A percentile compares a stretch with the other conserved stretches of the same genome.
These are phyloP conservation scores for Nebria brevicollis DNA, from an alignment of 2,888 invertebrate species.

Conservation along the genomic window DNA sequence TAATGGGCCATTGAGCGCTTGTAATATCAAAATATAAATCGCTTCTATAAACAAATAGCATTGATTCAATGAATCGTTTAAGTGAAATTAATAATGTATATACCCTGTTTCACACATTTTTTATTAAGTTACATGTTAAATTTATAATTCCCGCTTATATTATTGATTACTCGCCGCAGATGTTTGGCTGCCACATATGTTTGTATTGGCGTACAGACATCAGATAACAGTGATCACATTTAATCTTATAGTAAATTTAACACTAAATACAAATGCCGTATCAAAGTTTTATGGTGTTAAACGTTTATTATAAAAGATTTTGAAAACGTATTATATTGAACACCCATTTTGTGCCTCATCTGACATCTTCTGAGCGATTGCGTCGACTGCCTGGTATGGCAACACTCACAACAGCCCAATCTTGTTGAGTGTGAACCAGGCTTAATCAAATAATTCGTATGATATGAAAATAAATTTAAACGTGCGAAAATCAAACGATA, in stretches of 20 bases:
- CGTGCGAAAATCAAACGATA: background rate
- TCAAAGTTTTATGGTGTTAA: constrained; percentile 28
- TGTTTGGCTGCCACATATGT: constrained; percentile 34
- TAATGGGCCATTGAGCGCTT: constrained; percentile 77
- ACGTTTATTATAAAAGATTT: constrained; percentile 27
- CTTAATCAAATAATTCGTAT: background rate
- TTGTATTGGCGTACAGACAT: constrained; percentile 24
- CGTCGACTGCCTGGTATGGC: constrained; percentile 24
- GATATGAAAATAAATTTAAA: no score
- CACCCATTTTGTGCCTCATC: constrained; percentile 31
- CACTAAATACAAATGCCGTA: constrained; percentile 26
- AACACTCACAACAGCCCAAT: background rate
- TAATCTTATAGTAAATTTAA: constrained; percentile 7
- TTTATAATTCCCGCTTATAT: constrained; percentile 42
- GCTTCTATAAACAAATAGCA: constrained; percentile 48
- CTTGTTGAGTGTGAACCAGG: background rate
- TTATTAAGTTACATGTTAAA: constrained; percentile 40
- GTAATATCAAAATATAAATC: constrained; percentile 67
- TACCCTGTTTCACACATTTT: constrained; percentile 31
- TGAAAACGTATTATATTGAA: constrained; percentile 31
- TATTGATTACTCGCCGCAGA: constrained; percentile 36
- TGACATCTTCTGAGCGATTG: constrained; percentile 34
- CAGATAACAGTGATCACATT: constrained; percentile 24
- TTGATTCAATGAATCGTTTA: background rate
- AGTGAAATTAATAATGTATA: constrained; percentile 18